A percentile compares a stretch with the other conserved stretches of the same genome.
Evolutionary conservation across 23 tunicate genomes (phyloP).

Genomic region (Pegea sp.): DNA sequence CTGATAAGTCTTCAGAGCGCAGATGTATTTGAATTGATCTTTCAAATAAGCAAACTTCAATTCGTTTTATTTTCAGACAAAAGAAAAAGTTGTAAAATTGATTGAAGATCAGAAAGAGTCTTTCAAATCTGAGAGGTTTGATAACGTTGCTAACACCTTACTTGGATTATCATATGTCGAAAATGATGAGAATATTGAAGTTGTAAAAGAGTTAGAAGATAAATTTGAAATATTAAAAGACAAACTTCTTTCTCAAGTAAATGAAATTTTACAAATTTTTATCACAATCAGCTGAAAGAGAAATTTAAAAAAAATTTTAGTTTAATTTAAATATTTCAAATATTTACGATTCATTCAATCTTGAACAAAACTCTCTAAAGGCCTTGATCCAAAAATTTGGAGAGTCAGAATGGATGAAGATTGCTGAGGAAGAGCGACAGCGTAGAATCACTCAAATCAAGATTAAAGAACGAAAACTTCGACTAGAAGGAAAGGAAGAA

Average conservation of each 20-base stretch:
- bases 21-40: neutral
- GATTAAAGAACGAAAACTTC: conserved; percentile 40
- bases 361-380: conserved; percentile 6
- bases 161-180: conserved; percentile 11
- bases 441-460: conserved; percentile 43
- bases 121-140: conserved; percentile 30
- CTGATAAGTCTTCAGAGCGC: neutral
- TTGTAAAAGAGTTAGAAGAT: conserved; percentile 62
- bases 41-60: neutral
- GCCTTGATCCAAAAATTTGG: conserved; percentile 79
- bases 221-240: conserved; percentile 79
- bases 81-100: conserved; percentile 23
- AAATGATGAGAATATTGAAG: conserved; percentile 37
- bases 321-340: neutral
- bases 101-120: conserved; percentile 35
- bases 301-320: neutral
- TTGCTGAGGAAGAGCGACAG: conserved; percentile 70
- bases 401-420: conserved; percentile 58
- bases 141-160: conserved; percentile 53
- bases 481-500: conserved; percentile 52
- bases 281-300: no score
- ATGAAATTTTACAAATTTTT: neutral
- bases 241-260: conserved; percentile 67
- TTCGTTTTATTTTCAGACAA: conserved; percentile 18
- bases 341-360: neutral